Evolutionary conservation across 2,797 vertebrate species (phyloP).

Genomic region (Muraenolepis orangiensis): DNA sequence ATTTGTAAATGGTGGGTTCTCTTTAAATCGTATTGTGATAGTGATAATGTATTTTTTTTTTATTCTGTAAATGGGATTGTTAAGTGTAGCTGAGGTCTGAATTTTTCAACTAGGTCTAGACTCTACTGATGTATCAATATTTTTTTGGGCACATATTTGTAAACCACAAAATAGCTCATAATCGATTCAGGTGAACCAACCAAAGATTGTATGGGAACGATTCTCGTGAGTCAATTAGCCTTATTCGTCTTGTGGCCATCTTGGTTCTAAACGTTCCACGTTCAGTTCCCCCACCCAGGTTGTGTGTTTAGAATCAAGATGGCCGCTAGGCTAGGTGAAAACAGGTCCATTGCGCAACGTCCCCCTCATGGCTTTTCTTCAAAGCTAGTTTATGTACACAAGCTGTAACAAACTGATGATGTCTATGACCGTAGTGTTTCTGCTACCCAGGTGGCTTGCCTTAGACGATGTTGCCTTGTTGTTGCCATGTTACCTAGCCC

Average conservation of each 20-base stretch:
- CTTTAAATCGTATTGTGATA: neutral
- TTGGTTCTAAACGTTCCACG: too few relatives aligned
- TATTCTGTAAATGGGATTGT: neutral
- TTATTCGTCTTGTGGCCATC: too few relatives aligned
- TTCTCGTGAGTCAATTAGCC: too few relatives aligned
- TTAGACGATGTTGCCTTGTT: neutral
- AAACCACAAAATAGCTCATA: conserved; percentile 28
- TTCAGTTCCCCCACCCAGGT: too few relatives aligned
- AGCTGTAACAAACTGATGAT: conserved; percentile 15
- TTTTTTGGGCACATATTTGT: conserved; percentile 9
- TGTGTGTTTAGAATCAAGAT: neutral
- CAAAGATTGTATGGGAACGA: conserved; percentile 46
- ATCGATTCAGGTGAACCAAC: conserved; percentile 37
- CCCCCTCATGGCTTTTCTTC: too few relatives aligned
- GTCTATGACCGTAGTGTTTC: neutral
- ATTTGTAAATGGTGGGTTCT: neutral
- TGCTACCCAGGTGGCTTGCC: conserved; percentile 36
- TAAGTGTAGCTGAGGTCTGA: conserved; percentile 16
- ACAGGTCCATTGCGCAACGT: too few relatives aligned
- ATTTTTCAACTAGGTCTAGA: neutral
- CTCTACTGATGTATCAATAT: neutral
- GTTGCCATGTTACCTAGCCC: neutral
- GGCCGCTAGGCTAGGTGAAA: neutral
- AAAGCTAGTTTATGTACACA: too few relatives aligned
- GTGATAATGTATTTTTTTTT: conserved; percentile 41